Evolutionary conservation across 2,797 vertebrate genomes (phyloP).

Genomic region (Falco peregrinus): DNA sequence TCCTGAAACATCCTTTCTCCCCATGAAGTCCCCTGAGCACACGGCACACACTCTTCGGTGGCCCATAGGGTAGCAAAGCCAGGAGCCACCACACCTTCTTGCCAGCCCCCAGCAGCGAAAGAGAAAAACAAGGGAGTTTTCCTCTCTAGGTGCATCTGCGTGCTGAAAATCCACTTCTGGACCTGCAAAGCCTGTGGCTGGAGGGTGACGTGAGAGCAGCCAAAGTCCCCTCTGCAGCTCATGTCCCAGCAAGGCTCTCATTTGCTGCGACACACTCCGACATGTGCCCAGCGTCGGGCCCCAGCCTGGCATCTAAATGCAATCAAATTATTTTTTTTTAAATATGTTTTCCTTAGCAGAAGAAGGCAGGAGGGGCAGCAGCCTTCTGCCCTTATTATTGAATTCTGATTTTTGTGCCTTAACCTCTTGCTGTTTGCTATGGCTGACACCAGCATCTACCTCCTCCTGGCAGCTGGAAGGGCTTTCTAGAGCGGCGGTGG

Average conservation of each 20-base stretch:
- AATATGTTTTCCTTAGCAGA: neutral
- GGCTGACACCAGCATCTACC: neutral
- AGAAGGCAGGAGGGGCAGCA: neutral
- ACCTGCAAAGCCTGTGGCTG: neutral
- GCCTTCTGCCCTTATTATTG: neutral
- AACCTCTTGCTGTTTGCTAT: neutral
- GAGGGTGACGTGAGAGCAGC: neutral
- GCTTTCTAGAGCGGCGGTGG: accelerated
- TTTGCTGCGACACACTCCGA: too few relatives aligned
- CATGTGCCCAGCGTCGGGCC: too few relatives aligned
- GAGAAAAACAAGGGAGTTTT: neutral
- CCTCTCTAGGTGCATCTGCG: neutral
- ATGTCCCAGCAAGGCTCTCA: neutral
- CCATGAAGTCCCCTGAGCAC: neutral
- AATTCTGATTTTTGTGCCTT: neutral
- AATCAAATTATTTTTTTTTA: neutral
- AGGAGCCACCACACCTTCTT: neutral
- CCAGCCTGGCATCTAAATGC: neutral
- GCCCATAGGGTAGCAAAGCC: neutral
- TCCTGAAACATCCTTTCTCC: neutral
- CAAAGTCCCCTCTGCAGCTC: neutral
- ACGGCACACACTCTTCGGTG: neutral
- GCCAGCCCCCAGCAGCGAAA: neutral
- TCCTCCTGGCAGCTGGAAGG: neutral
- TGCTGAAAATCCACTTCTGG: neutral